Evolutionary conservation across 1,140 invertebrate genomes (phyloP).

Genomic region (Conus ventricosus): DNA sequence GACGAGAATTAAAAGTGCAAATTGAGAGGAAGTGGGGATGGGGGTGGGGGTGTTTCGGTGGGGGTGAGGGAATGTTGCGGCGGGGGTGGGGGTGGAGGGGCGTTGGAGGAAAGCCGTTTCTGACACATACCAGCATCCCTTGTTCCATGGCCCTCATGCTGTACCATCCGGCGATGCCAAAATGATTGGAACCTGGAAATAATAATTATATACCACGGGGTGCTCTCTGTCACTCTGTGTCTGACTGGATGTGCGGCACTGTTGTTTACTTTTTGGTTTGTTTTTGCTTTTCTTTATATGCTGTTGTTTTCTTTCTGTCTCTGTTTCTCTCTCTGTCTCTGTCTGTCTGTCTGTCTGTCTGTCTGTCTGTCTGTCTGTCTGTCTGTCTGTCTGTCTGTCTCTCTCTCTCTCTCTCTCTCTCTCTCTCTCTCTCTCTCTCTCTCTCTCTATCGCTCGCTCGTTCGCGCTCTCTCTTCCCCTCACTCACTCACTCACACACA

Average conservation of each 20-base stretch:
- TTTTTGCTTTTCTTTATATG: background rate
- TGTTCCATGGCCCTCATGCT: conserved; percentile 84
- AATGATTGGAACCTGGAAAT: conserved; percentile 86
- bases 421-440: background rate
- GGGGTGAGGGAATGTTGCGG: too few species aligned
- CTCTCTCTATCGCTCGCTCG: background rate
- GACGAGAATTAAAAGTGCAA: background rate
- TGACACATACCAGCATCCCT: conserved; percentile 81
- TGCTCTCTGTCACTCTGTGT: too few species aligned
- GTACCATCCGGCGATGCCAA: conserved; percentile 94
- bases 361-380: background rate
- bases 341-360: background rate
- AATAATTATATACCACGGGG: too few species aligned
- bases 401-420: too few species aligned
- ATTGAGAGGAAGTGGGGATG: too few species aligned
- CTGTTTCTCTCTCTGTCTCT: background rate
- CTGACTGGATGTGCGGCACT: background rate
- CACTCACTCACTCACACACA: conserved; percentile 21
- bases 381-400: background rate
- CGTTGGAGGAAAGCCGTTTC: too few species aligned
- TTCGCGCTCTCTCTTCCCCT: too few species aligned
- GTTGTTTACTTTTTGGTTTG: background rate
- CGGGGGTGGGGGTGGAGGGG: too few species aligned
- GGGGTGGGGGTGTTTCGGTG: too few species aligned
- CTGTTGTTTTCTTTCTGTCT: background rate